phyloP scores from a whole-genome alignment of 2,113 vertebrate species.

The Cariama cristata region DNA sequence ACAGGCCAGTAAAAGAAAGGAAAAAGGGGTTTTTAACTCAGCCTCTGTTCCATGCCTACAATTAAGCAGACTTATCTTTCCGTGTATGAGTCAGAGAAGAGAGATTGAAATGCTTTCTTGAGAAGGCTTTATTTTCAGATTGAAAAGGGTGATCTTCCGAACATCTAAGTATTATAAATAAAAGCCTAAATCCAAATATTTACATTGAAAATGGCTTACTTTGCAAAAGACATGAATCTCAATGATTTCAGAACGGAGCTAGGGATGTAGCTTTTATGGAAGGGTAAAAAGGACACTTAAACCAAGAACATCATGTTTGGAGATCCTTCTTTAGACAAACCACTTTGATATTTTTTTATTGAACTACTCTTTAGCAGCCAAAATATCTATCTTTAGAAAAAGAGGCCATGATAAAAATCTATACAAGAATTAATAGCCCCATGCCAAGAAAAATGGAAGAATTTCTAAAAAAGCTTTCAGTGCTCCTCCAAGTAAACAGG shows the following conservation, averaged over 20 bases:
- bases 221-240: background rate
- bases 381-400: background rate
- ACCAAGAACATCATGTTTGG: background rate
- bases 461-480: constrained; percentile 9
- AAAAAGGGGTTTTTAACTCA: background rate
- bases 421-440: background rate
- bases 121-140: background rate
- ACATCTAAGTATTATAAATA: background rate
- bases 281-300: background rate
- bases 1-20: background rate
- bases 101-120: background rate
- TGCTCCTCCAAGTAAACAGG: constrained; percentile 8
- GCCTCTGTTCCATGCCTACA: background rate
- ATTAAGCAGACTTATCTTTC: background rate
- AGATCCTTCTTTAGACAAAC: background rate
- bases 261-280: background rate
- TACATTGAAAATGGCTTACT: background rate
- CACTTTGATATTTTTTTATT: background rate
- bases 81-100: background rate
- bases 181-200: constrained; percentile 17
- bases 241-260: background rate
- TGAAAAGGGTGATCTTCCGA: background rate
- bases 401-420: background rate
- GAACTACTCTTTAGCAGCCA: background rate
- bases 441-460: constrained; percentile 9